Base-by-base conservation (phyloP, 1,140 invertebrate species). In the Callitettix versicolor region DNA sequence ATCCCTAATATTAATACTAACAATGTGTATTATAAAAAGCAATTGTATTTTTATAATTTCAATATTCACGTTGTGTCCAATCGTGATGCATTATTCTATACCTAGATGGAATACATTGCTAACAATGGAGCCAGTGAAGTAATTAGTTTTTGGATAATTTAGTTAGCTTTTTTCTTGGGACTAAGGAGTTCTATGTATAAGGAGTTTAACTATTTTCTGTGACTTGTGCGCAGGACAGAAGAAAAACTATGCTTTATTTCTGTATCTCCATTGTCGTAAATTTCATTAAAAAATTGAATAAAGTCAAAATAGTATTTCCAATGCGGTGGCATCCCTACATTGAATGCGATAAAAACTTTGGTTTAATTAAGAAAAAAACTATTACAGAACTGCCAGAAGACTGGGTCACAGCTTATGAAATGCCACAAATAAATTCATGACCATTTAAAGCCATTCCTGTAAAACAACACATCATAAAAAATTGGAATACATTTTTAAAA, bases 21-120 rank as follows among this genome's bases (percentile, higher is more conserved):
- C 46, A 56, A 61, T 26, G 43, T 63, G 2, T 63, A 63, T 30
- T 63, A 63, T 36, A 42, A 43, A 18, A 34, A 59, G 20, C 59
- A 63, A 46, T 41, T 62, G 2, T 57, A 14, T 26, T 57, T 62
- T 26, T 41, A 44, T 30, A 26, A n/a, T 24, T 63, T 63, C 20
- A 63, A 63, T 43, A 54, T 60, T 17, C 55, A 59, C 38, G 30
- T 55, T 18, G 33, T 59, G 6, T 57, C 60, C 15, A 30, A 40
- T 48, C 11, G 17, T 22, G 5, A 40, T 20, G 20, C 55, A 20
- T 33, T 53, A 22, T 62, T 61, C 26, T 62, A 61, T 44, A 48
- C 52, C 6, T 62, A 62, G 36, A 26, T 52, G n/a, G 59, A 61
- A 57, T 1, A 26, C 48, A 36, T 58, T 24, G 51, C n/a, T 3